Evolutionary conservation across 2,113 vertebrate genomes (phyloP).

Genomic region (Cryptomyrus ogoouensis): DNA sequence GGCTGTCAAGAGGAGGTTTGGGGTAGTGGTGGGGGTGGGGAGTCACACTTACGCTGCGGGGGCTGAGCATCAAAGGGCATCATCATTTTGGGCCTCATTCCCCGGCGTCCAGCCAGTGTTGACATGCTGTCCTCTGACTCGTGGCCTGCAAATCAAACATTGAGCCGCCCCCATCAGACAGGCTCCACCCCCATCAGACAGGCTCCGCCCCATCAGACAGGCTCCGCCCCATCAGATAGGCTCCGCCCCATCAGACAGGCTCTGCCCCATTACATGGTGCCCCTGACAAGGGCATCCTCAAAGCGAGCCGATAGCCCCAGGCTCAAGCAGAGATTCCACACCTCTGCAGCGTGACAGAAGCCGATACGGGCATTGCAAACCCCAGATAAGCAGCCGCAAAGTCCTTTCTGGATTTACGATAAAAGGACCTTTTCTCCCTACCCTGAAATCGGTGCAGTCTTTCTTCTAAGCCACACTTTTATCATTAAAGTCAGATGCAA

Average conservation of each 20-base stretch:
- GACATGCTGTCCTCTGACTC: constrained; percentile 98
- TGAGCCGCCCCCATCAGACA: constrained; percentile 59
- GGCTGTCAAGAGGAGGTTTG: background rate
- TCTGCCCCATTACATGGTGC: background rate
- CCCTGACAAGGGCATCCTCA: background rate
- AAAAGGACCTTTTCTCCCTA: background rate
- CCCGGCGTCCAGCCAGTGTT: constrained; percentile 85
- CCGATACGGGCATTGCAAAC: background rate
- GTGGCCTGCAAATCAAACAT: constrained; percentile 74
- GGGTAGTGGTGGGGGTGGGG: background rate
- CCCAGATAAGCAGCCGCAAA: background rate
- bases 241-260: constrained; percentile 14
- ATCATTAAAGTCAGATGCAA: background rate
- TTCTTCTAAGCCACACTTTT: constrained; percentile 1
- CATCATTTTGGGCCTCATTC: constrained; percentile 99
- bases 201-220: constrained; percentile 48
- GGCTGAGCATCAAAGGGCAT: constrained; percentile 99
- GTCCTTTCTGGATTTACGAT: background rate
- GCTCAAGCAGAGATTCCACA: background rate
- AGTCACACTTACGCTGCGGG: constrained; percentile 88
- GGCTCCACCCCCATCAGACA: constrained; percentile 28
- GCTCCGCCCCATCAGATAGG: constrained; percentile 42
- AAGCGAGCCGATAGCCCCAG: background rate
- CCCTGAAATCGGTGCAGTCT: background rate
- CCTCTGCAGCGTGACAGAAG: background rate